These are phyloP conservation scores for Coelinius sp. DNA, from an alignment of 2,888 invertebrate genomes.

Conservation along the genomic window DNA sequence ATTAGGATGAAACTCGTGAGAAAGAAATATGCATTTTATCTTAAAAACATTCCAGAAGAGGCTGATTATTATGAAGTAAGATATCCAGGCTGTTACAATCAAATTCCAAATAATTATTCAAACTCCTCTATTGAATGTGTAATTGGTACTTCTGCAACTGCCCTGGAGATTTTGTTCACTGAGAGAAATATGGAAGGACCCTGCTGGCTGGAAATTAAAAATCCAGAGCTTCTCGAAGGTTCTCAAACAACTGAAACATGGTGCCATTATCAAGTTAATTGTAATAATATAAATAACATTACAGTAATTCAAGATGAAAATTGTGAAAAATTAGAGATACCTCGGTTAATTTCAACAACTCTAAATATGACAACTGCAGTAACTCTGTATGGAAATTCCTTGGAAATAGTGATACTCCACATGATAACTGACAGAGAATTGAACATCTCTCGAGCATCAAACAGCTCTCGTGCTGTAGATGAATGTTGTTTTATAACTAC, in stretches of 20 bases:
- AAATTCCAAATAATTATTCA: constrained; percentile 73
- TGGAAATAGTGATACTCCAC: constrained; percentile 89
- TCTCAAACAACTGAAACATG: constrained; percentile 78
- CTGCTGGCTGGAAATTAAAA: constrained; percentile 90
- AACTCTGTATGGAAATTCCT: constrained; percentile 83
- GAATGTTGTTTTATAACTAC: constrained; percentile 91
- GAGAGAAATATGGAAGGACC: constrained; percentile 96
- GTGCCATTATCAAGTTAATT: constrained; percentile 81
- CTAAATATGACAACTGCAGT: constrained; percentile 81
- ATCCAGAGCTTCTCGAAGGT: constrained; percentile 76
- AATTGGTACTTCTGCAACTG: constrained; percentile 89
- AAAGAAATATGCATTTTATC: constrained; percentile 91
- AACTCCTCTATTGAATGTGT: constrained; percentile 88
- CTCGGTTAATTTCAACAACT: constrained; percentile 84
- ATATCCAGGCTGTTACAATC: constrained; percentile 80
- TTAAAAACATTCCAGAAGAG: constrained; percentile 82
- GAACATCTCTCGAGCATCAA: constrained; percentile 85
- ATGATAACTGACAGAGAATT: constrained; percentile 85
- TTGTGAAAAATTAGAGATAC: constrained; percentile 74
- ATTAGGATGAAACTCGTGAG: constrained; percentile 85
- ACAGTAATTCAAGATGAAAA: constrained; percentile 74
- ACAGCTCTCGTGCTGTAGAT: constrained; percentile 85
- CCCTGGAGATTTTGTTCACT: constrained; percentile 88
- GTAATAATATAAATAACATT: constrained; percentile 78
- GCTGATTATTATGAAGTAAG: constrained; percentile 95